A percentile compares a stretch with the other conserved stretches of the same genome.
These are phyloP conservation scores for Metacarcinus magister DNA, from an alignment of 2,888 invertebrate species.

Conservation along the genomic window DNA sequence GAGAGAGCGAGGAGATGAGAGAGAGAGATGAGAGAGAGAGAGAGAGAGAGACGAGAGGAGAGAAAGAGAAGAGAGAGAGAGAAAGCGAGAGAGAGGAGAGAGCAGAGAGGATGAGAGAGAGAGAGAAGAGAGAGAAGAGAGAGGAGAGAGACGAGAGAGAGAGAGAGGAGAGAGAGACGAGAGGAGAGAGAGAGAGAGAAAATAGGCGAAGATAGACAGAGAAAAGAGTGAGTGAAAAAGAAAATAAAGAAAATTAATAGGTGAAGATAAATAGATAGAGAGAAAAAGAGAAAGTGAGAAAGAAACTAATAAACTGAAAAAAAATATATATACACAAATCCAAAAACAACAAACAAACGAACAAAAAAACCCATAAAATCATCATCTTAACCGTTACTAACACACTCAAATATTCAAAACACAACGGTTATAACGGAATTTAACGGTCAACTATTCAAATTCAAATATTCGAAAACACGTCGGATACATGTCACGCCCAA, in stretches of 20 bases:
- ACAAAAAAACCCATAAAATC: not conserved
- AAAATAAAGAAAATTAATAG: not conserved
- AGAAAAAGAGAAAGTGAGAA: too few species aligned
- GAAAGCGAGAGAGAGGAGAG: too few species aligned
- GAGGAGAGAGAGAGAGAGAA: too few species aligned
- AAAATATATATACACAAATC: not conserved
- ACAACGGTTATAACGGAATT: not conserved
- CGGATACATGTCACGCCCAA: not conserved
- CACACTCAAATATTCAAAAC: not conserved
- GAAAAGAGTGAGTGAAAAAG: too few species aligned
- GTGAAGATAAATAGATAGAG: not conserved
- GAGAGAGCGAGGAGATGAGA: slow-evolving; percentile 38
- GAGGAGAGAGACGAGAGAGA: not conserved
- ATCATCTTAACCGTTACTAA: not conserved
- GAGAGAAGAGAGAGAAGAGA: slow-evolving; percentile 27
- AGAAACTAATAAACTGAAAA: too few species aligned
- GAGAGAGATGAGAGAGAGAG: slow-evolving; percentile 66
- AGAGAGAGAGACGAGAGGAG: slow-evolving; percentile 67
- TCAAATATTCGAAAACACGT: not conserved
- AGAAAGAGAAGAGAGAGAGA: too few species aligned
- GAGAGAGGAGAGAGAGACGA: too few species aligned
- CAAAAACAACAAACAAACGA: not conserved
- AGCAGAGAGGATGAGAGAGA: too few species aligned
- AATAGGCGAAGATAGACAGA: too few species aligned
- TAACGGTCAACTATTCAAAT: not conserved